phyloP scores from a whole-genome alignment of 1,140 invertebrate species.

The Wasmannia auropunctata region DNA sequence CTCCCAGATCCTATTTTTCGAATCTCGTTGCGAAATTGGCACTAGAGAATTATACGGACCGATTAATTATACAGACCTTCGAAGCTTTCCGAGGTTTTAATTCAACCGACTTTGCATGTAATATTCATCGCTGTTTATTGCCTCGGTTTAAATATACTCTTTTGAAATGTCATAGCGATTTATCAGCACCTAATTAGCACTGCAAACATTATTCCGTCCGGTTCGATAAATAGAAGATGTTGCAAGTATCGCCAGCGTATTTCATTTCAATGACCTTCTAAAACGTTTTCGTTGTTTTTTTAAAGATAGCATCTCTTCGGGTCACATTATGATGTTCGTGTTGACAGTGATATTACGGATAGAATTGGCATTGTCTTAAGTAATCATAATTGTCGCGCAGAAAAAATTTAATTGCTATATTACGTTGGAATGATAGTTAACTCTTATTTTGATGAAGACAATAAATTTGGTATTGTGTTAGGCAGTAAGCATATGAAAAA shows the following conservation, averaged over 20 bases:
- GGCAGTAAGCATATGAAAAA: too few relatives aligned
- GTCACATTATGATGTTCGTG: neutral
- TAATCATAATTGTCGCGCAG: neutral
- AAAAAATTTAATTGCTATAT: neutral
- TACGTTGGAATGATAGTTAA: neutral
- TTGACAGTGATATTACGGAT: neutral
- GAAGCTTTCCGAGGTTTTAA: neutral
- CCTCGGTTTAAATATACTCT: neutral
- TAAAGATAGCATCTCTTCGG: neutral
- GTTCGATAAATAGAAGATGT: neutral
- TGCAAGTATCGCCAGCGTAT: neutral
- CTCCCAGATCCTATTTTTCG: neutral
- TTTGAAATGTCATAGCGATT: slow-evolving; percentile 20
- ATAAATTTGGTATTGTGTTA: neutral
- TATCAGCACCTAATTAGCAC: slow-evolving; percentile 21
- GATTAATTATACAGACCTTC: slow-evolving; percentile 36
- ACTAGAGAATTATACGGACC: neutral
- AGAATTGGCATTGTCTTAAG: neutral
- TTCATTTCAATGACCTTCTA: slow-evolving; percentile 8
- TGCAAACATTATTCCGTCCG: neutral
- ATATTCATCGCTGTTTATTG: slow-evolving; percentile 27
- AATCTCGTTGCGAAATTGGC: slow-evolving; percentile 15
- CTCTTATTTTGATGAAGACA: neutral
- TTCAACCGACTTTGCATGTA: neutral
- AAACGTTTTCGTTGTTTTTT: neutral